Percentiles rank a stretch among this genome's conserved stretches.
Conservation (phyloP, 2,797 vertebrate genomes). For the Sebastes paucispinis region DNA sequence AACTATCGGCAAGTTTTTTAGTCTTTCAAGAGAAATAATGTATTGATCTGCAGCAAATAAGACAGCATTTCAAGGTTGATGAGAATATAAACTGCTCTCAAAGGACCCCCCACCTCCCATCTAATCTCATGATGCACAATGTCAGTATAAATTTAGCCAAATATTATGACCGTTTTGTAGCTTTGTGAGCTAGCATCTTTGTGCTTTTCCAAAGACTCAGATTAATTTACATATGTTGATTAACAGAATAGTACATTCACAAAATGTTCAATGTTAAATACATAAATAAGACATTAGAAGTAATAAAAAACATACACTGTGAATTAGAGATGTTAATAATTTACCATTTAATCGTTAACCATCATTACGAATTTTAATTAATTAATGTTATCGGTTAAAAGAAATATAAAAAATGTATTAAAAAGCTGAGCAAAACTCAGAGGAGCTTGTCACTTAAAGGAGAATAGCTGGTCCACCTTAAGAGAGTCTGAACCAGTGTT, state of each 20-base stretch:
- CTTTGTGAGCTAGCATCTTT: not conserved
- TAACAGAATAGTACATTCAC: not conserved
- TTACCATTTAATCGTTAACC: too few species aligned
- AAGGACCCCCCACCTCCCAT: not conserved
- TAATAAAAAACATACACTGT: not conserved
- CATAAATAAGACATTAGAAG: not conserved
- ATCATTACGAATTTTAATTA: too few species aligned
- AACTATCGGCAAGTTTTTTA: slow-evolving; percentile 7
- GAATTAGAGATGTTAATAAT: too few species aligned
- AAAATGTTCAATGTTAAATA: not conserved
- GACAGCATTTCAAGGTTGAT: slow-evolving; percentile 34
- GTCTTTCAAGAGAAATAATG: slow-evolving; percentile 44
- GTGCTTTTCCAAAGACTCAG: not conserved
- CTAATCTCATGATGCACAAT: not conserved
- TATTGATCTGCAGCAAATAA: slow-evolving; percentile 40
- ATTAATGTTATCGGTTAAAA: too few species aligned
- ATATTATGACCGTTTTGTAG: not conserved
- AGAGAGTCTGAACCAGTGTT: too few species aligned
- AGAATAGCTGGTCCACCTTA: too few species aligned
- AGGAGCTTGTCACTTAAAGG: too few species aligned
- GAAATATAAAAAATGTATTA: too few species aligned
- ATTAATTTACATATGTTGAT: not conserved
- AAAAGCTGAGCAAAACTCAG: too few species aligned
- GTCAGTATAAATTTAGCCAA: not conserved
- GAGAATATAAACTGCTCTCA: slow-evolving; percentile 12